These are phyloP conservation scores for Trogon melanurus DNA, from an alignment of 2,113 vertebrate genomes.

Conservation along the genomic window DNA sequence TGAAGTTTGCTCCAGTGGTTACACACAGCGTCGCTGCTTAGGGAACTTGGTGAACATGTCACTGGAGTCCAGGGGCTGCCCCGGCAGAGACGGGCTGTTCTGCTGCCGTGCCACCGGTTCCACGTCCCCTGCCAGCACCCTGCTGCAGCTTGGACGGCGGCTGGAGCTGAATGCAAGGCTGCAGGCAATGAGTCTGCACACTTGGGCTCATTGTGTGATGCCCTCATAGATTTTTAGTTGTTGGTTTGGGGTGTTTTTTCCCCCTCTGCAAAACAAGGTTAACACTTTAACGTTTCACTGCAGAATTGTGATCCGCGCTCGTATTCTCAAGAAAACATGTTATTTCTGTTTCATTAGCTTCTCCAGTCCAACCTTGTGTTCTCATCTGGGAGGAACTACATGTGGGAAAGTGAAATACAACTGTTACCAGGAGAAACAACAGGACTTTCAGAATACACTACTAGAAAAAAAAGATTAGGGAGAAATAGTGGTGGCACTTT, in stretches of 20 bases:
- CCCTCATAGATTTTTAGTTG: background rate
- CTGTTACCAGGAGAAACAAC: background rate
- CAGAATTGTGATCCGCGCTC: background rate
- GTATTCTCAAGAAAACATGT: background rate
- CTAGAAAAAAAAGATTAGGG: background rate
- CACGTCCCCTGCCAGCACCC: accelerated
- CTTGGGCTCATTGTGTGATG: background rate
- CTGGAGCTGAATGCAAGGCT: background rate
- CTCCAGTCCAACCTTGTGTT: background rate
- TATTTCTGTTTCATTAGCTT: background rate
- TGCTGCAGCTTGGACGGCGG: accelerated
- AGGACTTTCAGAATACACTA: background rate
- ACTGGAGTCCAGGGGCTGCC: accelerated
- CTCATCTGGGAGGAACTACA: background rate
- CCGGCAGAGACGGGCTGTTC: too few species aligned
- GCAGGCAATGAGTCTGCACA: background rate
- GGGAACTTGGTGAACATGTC: background rate
- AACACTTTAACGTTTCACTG: background rate
- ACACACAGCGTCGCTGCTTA: accelerated
- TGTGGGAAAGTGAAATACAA: background rate
- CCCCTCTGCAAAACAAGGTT: background rate
- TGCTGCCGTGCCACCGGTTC: background rate
- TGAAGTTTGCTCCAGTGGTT: background rate
- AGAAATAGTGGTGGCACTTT: background rate
- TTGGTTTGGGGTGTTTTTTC: background rate